Percentiles rank a stretch among this genome's conserved stretches.
phyloP scores from a whole-genome alignment of 2,113 vertebrate species.

The Poecilia latipinna region DNA sequence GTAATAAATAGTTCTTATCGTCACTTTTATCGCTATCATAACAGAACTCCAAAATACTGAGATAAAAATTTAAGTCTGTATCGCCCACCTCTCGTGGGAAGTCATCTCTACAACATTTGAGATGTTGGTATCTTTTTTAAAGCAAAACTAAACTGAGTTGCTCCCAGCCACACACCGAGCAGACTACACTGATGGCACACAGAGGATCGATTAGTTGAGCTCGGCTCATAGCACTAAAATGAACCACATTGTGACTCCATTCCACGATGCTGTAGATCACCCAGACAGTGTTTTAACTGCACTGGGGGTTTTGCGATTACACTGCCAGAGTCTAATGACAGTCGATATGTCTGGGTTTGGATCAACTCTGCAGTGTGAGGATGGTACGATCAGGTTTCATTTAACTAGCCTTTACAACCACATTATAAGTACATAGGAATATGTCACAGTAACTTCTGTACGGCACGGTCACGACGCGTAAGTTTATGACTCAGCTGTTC shows the following conservation, averaged over 20 bases:
- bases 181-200: constrained; percentile 12
- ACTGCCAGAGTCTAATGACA: constrained; percentile 3
- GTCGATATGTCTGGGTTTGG: neutral
- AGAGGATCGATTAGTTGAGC: constrained; percentile 25
- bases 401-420: neutral
- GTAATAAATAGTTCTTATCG: too few relatives aligned
- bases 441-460: neutral
- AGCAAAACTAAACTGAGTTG: neutral
- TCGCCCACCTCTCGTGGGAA: neutral
- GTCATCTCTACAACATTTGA: neutral
- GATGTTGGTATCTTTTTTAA: neutral
- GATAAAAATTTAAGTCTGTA: too few relatives aligned
- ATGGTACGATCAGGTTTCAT: neutral
- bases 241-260: neutral
- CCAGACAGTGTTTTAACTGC: neutral
- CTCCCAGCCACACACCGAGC: constrained; percentile 15
- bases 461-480: neutral
- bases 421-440: neutral
- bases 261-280: constrained; percentile 8
- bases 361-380: neutral
- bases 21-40: too few relatives aligned
- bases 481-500: neutral
- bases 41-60: too few relatives aligned
- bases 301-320: neutral
- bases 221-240: neutral